Evolutionary conservation across 1,140 invertebrate species (phyloP).

Genomic region (Saxidomus purpurata): DNA sequence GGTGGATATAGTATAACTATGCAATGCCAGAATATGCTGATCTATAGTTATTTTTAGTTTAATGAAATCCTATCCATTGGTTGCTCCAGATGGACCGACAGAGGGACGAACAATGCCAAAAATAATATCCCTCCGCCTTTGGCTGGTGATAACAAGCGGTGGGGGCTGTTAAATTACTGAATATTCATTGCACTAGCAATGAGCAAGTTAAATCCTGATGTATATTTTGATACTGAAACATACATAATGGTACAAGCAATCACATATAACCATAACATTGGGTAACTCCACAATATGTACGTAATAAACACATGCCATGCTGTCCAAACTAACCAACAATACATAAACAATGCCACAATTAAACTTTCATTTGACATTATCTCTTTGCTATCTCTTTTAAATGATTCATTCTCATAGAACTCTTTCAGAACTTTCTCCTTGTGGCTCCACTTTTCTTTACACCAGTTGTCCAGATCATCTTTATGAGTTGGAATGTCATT

Average conservation of each 20-base stretch:
- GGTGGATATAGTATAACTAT: no score
- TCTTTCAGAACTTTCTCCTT: conserved; percentile 79
- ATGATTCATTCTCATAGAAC: conserved; percentile 75
- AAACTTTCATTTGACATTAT: conserved; percentile 55
- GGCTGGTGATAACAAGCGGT: no score
- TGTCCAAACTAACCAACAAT: conserved; percentile 51
- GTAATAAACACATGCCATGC: conserved; percentile 39
- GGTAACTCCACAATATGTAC: conserved; percentile 51
- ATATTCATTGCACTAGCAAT: conserved; percentile 54
- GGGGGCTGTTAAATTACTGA: no score
- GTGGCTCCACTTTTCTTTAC: conserved; percentile 75
- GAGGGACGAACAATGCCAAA: no score
- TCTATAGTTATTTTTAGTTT: no score
- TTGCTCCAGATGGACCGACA: no score
- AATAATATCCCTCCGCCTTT: no score
- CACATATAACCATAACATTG: conserved; percentile 52
- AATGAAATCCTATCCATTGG: no score
- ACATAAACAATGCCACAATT: conserved; percentile 52
- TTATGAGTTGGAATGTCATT: conserved; percentile 65
- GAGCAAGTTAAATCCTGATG: conserved; percentile 46
- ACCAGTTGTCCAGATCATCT: conserved; percentile 77
- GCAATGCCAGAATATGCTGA: no score
- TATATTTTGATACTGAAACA: conserved; percentile 53
- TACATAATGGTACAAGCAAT: conserved; percentile 51
- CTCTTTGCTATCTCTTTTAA: not conserved